Conservation (phyloP, 1,140 invertebrate genomes). For the Mactra quadrangularis region DNA sequence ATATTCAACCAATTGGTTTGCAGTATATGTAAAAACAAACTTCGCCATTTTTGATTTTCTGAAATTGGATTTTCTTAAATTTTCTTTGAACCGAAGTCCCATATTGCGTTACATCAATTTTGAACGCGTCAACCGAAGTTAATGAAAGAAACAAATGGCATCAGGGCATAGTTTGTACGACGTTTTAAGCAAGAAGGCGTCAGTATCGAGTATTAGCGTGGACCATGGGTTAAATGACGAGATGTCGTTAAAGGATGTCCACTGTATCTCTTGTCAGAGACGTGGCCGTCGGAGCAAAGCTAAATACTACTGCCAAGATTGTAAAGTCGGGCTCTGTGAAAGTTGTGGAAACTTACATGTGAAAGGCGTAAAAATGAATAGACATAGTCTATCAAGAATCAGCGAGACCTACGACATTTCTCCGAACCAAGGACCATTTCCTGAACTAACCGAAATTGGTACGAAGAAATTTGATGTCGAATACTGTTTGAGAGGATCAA, state of each 20-base stretch:
- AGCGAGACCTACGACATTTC: constrained; percentile 37
- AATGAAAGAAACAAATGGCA: neutral
- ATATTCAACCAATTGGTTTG: too few relatives aligned
- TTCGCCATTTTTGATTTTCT: too few relatives aligned
- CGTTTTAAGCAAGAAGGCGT: neutral
- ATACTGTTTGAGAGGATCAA: constrained; percentile 30
- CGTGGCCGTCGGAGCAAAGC: constrained; percentile 21
- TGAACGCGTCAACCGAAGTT: too few relatives aligned
- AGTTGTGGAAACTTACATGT: constrained; percentile 24
- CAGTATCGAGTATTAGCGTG: neutral
- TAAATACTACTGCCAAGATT: constrained; percentile 50
- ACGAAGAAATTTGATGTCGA: constrained; percentile 58
- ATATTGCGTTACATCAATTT: too few relatives aligned
- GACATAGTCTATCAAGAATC: constrained; percentile 49
- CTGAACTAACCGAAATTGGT: constrained; percentile 52
- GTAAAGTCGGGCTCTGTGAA: constrained; percentile 41
- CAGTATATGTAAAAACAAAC: too few relatives aligned
- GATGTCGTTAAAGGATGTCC: constrained; percentile 27
- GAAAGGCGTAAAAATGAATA: constrained; percentile 39
- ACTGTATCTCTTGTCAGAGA: constrained; percentile 46
- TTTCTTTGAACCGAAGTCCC: too few relatives aligned
- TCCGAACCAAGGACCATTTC: constrained; percentile 53
- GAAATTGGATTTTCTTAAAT: too few relatives aligned
- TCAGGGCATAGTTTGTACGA: neutral
- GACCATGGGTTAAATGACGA: constrained; percentile 5